Base-by-base conservation (phyloP, 2,797 vertebrate genomes). In the Neosilurus hyrtlii region DNA sequence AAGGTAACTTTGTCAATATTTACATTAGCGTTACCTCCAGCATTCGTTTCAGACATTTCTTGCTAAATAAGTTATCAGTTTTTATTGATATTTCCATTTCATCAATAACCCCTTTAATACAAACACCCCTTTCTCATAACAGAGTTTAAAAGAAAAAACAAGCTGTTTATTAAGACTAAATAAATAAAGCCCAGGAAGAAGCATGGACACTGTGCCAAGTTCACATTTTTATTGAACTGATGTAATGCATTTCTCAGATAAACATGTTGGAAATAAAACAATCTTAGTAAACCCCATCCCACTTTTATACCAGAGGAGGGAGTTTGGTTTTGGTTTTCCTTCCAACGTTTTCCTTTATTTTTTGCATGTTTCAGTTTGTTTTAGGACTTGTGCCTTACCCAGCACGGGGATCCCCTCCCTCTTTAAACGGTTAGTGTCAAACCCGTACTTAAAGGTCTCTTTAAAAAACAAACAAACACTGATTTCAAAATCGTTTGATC, bases 171-270 rank as follows among this genome's bases (percentile, higher is more conserved):
- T 76, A 20, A 26, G 30, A 57, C 2, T 2, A 49, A 62, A 8
- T 3, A 79, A 85, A 68, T 10, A 7, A 3, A 26, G n/a, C 7
- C 20, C 4, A 82, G 12, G 9, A 61, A 87, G 14, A 65, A 84
- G 15, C 52, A 82, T 86, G 54, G 72, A 88, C 82, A 86, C 91
- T 86, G 90, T 91, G 87, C 91, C 87, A 94, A 92, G 90, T 90
- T 89, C 88, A 91, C 87, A 86, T 92, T 95, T 56, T 96, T 96
- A 96, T 95, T 96, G 92, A 95, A 95, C 89, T 91, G 88, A 89
- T 89, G 89, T 84, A 90, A 90, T 92, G 94, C 90, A 93, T 93
- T 89, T 90, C 61, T 91, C 90, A 91, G 86, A 79, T 91, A 90
- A 91, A 90, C 86, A 91, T 89, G 89, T 91, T 90, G 67, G 86